Evolutionary conservation across 2,888 invertebrate genomes (phyloP), one percentile per base, ranked within the genome.

Genomic region (Melanostoma mellinum): DNA sequence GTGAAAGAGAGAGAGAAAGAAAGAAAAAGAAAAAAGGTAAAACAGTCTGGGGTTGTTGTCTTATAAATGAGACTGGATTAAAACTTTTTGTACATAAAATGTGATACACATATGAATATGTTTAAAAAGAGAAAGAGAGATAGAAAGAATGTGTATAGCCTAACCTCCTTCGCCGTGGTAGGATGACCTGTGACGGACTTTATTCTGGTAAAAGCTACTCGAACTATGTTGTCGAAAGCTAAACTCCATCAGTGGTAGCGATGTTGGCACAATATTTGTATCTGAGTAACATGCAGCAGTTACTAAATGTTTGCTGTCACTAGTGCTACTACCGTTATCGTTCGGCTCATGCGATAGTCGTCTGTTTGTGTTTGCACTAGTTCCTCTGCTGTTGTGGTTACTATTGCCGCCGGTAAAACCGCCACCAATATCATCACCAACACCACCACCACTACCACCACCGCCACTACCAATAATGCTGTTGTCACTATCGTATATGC

Each of bases 111-210:
- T 9, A 9, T 42, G 42, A 42, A 42, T 0, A 9, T 6, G 6
- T 0, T 2, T 6, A 74, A 44, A 36, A 3, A 60, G 9, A 68
- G 40, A 53, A 36, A 36, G 48, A 58, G 38, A 55, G 38, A 69
- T 9, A 38, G 6, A 69, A 36, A 68, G 4, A 48, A 9, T 48
- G 10, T 10, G 46, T 6, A 46, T 44, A 55, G 35, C 84, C 84
- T 84, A 79, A 84, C 84, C 84, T 84, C 84, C 79, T 79, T 84
- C 79, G 35, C 79, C 79, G 38, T 84, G 84, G 73, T 84, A 84
- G 9, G 84, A 84, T 79, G 84, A 73, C 60, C 84, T 52, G 67
- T 84, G 79, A 10, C 71, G 74, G 38, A 33, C 32, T 65, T 71
- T 84, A 60, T 63, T 71, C 60, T 71, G 56, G 42, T 53, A 61